A percentile compares a stretch with the other conserved stretches of the same genome.
Evolutionary conservation across 2,888 invertebrate genomes (phyloP).

Genomic region (Scaptomyza flava): DNA sequence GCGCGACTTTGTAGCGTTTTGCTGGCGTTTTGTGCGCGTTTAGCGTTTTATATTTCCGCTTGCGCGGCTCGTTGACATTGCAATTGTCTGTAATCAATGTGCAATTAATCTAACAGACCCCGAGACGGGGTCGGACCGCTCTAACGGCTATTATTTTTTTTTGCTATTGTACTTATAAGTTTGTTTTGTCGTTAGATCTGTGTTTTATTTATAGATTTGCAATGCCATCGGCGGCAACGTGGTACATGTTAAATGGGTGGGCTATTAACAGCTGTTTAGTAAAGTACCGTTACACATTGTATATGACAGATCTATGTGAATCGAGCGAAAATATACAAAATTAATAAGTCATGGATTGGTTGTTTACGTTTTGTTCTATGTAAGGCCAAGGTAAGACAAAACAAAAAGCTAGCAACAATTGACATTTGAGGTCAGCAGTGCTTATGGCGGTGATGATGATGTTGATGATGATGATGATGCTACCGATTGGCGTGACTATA

Average conservation of each 20-base stretch:
- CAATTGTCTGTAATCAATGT: slow-evolving; percentile 71
- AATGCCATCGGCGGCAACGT: slow-evolving; percentile 56
- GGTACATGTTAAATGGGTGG: slow-evolving; percentile 19
- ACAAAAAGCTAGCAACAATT: slow-evolving; percentile 56
- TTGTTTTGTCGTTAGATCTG: slow-evolving; percentile 45
- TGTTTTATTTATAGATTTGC: slow-evolving; percentile 68
- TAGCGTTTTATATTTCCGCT: slow-evolving; percentile 67
- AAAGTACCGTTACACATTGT: slow-evolving; percentile 57
- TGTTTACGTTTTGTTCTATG: slow-evolving; percentile 62
- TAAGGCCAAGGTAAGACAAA: slow-evolving; percentile 80
- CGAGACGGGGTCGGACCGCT: slow-evolving; percentile 59
- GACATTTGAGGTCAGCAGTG: slow-evolving; percentile 75
- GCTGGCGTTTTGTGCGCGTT: slow-evolving; percentile 50
- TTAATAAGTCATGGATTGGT: slow-evolving; percentile 35
- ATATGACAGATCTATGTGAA: slow-evolving; percentile 44
- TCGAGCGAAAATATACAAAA: slow-evolving; percentile 21
- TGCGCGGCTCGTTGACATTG: slow-evolving; percentile 67
- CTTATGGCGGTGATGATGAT: slow-evolving; percentile 33
- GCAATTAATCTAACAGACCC: slow-evolving; percentile 77
- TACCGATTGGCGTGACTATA: slow-evolving; percentile 62
- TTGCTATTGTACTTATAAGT: slow-evolving; percentile 49
- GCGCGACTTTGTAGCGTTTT: slow-evolving; percentile 60
- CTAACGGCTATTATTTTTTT: slow-evolving; percentile 60
- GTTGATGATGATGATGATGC: slow-evolving; percentile 32
- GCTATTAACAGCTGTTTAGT: slow-evolving; percentile 55